phyloP scores from a whole-genome alignment of 2,888 invertebrate species.

The Allolobophora icterica region DNA sequence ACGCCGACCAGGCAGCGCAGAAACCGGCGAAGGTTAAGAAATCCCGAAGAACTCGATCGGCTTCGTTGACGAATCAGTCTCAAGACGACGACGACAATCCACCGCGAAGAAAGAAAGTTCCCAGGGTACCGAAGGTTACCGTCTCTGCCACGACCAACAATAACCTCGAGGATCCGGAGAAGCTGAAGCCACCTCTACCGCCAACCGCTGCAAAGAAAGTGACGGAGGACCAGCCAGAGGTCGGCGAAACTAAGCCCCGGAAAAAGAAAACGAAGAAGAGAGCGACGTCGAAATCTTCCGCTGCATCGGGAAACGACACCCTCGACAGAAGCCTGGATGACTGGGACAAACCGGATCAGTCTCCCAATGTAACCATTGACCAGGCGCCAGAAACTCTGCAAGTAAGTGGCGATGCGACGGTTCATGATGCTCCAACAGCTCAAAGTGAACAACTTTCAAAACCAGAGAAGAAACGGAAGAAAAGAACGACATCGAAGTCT shows the following conservation, averaged over 20 bases:
- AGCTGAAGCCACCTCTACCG: not conserved
- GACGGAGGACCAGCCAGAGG: not conserved
- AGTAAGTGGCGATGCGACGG: not conserved
- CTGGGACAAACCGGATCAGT: not conserved
- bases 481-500: not conserved
- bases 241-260: not conserved
- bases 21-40: not conserved
- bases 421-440: not conserved
- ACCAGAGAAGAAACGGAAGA: not conserved
- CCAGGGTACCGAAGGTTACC: not conserved
- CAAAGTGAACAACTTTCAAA: not conserved
- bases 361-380: not conserved
- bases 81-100: not conserved
- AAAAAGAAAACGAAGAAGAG: constrained; percentile 18
- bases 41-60: not conserved
- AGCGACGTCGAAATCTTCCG: not conserved
- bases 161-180: not conserved
- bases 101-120: not conserved
- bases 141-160: not conserved
- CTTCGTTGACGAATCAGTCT: not conserved
- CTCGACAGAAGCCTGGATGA: not conserved
- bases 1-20: not conserved
- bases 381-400: not conserved
- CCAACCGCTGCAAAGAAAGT: not conserved
- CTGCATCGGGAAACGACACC: not conserved